These are phyloP conservation scores for Hippocampus comes DNA, from an alignment of 2,113 vertebrate genomes.

Conservation along the genomic window DNA sequence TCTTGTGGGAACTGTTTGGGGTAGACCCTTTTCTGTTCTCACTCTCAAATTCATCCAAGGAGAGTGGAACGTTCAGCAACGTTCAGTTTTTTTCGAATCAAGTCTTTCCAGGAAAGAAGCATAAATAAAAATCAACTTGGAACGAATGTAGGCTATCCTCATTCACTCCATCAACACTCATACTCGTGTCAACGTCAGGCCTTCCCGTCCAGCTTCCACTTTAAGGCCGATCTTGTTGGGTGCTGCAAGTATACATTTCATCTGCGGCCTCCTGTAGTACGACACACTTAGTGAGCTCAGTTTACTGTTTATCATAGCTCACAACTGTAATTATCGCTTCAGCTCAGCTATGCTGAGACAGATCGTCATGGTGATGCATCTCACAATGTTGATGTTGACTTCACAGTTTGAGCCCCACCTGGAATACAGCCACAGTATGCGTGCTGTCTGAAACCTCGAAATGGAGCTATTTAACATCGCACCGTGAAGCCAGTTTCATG, in stretches of 20 bases:
- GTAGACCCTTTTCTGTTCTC: no score
- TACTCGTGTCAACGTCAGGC: constrained; percentile 41
- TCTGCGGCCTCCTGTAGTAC: constrained; percentile 41
- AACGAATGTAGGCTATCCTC: constrained; percentile 36
- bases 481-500: neutral
- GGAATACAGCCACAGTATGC: neutral
- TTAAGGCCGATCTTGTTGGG: constrained; percentile 34
- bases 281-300: constrained; percentile 24
- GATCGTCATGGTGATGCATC: neutral
- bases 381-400: neutral
- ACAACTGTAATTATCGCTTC: neutral
- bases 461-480: neutral
- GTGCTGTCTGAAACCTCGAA: neutral
- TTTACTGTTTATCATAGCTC: constrained; percentile 29
- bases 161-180: constrained; percentile 55
- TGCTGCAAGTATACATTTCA: constrained; percentile 32
- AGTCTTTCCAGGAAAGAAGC: no score
- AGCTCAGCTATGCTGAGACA: neutral
- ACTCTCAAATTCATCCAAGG: no score
- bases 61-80: no score
- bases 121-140: no score
- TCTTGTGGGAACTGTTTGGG: no score
- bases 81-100: no score
- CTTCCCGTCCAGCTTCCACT: constrained; percentile 46
- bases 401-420: neutral